Evolutionary conservation across 2,888 invertebrate species (phyloP).

Genomic region (Axea sp.): DNA sequence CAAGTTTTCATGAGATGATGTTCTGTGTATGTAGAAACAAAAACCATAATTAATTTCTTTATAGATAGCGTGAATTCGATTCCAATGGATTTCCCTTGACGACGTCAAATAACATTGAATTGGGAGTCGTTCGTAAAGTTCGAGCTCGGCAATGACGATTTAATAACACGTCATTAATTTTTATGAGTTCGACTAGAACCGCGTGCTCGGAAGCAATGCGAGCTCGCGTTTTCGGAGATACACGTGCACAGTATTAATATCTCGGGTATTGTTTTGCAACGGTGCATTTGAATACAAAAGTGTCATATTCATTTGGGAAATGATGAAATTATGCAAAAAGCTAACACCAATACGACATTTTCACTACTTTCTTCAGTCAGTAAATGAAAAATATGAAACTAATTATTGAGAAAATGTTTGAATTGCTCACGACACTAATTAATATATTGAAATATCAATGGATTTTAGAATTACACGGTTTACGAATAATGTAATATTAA

Average conservation of each 20-base stretch:
- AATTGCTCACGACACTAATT: constrained; percentile 7
- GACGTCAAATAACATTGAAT: constrained; percentile 5
- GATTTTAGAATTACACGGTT: constrained; percentile 9
- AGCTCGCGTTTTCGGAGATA: constrained; percentile 24
- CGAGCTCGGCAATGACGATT: constrained; percentile 53
- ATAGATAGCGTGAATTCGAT: constrained; percentile 25
- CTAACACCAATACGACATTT: too few relatives aligned
- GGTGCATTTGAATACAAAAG: constrained; percentile 26
- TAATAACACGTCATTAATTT: constrained; percentile 66
- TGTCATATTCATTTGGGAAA: constrained; percentile 19
- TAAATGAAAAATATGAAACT: constrained; percentile 6
- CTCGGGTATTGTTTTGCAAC: constrained; percentile 8
- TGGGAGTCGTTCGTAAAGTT: constrained; percentile 22
- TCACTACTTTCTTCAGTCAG: too few relatives aligned
- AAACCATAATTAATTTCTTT: too few relatives aligned
- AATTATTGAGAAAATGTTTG: constrained; percentile 13
- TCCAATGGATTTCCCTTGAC: constrained; percentile 14
- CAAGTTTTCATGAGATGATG: too few relatives aligned
- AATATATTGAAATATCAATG: constrained; percentile 7
- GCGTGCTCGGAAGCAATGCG: constrained; percentile 5
- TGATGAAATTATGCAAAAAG: constrained; percentile 18
- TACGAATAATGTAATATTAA: constrained; percentile 16
- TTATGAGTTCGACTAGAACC: constrained; percentile 51
- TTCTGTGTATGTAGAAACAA: too few relatives aligned
- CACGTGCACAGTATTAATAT: constrained; percentile 14